Conservation (phyloP, 2,113 vertebrate species). For the Gadus macrocephalus region DNA sequence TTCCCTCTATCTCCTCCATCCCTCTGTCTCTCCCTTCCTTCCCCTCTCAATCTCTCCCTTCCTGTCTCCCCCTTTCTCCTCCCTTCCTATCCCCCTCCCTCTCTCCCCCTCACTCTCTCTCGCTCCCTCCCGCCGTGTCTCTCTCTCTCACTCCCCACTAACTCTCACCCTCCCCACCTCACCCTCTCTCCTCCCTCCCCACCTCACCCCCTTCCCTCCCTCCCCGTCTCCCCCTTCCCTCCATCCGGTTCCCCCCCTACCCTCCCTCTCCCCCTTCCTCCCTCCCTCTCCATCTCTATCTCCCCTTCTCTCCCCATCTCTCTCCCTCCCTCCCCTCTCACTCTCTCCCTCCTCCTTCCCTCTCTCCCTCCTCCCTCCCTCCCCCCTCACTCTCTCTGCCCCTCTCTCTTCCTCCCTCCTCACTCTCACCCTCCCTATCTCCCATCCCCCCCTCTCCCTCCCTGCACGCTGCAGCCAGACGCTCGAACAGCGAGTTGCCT, state of each 20-base stretch:
- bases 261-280: neutral
- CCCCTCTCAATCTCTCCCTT: too few species aligned
- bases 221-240: too few species aligned
- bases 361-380: neutral
- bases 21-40: too few species aligned
- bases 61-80: too few species aligned
- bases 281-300: neutral
- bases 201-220: neutral
- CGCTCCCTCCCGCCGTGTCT: too few species aligned
- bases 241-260: too few species aligned
- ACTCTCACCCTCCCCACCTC: neutral
- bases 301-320: neutral
- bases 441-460: neutral
- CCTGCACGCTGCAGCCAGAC: slow-evolving; percentile 27
- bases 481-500: slow-evolving; percentile 46
- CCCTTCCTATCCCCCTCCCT: too few species aligned
- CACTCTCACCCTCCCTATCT: neutral
- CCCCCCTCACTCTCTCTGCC: neutral
- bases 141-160: too few species aligned
- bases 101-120: neutral
- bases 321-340: neutral
- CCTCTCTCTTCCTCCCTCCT: neutral
- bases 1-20: neutral
- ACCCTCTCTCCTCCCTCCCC: neutral
- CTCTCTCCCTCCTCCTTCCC: neutral